Evolutionary conservation across 2,888 invertebrate genomes (phyloP), one percentile per base, ranked within the genome.

Genomic region (Caenorhabditis wallacei): DNA sequence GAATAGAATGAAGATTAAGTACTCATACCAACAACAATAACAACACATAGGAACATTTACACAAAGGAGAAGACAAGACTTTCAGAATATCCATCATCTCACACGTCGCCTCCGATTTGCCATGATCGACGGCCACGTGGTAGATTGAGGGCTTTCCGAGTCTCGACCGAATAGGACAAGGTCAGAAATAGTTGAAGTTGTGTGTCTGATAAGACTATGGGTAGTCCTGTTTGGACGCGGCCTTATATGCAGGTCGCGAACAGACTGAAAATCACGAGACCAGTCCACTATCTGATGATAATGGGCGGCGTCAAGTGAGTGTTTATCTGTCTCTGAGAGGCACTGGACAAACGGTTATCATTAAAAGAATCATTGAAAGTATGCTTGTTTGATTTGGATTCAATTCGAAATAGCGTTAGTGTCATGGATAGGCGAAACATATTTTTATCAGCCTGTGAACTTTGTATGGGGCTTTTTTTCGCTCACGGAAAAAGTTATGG

Each of bases 81-180:
- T 35, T 40, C 61, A 68, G 46, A 48, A 48, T 76, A 66, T 57
- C 76, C 68, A 61, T 51, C 59, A 68, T 68, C 68, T 59, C 51
- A 59, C 61, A 30, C 76, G 57, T 76, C 68, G 30, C 53, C 59
- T 43, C 48, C 76, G 76, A 76, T 76, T 76, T 76, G 76, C 76
- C 76, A 76, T 76, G 76, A 76, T 76, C 76, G 76, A 54, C 48
- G 68, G 68, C 61, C 76, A 76, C 68, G 68, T 76, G 76, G 76
- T 59, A 76, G 53, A 59, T 68, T 57, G 69, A 61, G 76, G 76
- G 43, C 68, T 53, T 69, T 68, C 68, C 59, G 57, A n/a, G 68
- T 69, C 61, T 53, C 61, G 40, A 53, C 61, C 18, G 76, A 76
- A 76, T 76, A 76, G 68, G 43, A 69, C 26, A 75, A 59, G 68